Conservation (phyloP, 2,888 invertebrate species). For the Ellobium chinense region DNA sequence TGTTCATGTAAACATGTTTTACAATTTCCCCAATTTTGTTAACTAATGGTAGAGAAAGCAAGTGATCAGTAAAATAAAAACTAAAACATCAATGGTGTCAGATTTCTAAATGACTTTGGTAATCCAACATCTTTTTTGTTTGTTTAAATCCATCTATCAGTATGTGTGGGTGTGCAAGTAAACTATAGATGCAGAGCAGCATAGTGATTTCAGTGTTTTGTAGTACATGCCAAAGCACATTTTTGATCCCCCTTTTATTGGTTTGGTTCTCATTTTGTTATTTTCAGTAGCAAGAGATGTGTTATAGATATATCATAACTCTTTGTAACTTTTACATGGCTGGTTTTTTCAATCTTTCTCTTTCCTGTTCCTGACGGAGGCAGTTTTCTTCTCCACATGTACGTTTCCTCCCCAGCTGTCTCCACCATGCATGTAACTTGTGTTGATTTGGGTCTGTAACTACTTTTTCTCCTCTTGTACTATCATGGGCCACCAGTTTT, state of each 20-base stretch:
- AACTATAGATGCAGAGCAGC: neutral
- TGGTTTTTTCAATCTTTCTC: neutral
- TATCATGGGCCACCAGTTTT: neutral
- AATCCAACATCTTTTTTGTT: neutral
- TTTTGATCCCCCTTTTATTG: neutral
- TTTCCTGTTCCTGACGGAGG: neutral
- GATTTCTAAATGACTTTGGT: neutral
- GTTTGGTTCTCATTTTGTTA: neutral
- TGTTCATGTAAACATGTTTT: conserved; percentile 10
- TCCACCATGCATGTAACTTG: neutral
- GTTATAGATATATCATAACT: neutral
- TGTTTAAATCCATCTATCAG: neutral
- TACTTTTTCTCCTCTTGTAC: neutral
- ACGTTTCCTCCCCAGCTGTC: neutral
- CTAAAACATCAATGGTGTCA: neutral
- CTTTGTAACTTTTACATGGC: neutral
- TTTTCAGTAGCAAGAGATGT: neutral
- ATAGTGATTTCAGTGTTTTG: neutral
- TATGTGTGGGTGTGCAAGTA: neutral
- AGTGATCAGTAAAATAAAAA: neutral
- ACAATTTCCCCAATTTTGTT: neutral
- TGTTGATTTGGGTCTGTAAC: neutral
- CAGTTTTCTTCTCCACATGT: neutral
- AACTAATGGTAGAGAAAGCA: no score
- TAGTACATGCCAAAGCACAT: neutral